Conservation (phyloP, 2,113 vertebrate species). For the Tetrax tetrax region DNA sequence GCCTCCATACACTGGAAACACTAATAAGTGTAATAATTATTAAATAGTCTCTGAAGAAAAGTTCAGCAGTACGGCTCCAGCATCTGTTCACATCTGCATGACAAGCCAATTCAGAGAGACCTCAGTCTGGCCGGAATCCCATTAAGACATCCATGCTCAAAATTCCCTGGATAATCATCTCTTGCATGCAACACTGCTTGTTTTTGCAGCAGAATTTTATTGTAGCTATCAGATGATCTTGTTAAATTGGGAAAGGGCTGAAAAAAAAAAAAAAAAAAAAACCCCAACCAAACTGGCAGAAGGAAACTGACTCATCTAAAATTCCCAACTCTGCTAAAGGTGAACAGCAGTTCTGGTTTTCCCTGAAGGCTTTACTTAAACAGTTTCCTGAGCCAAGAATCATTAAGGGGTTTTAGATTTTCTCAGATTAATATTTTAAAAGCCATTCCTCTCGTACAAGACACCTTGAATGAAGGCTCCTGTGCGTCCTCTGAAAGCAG, state of each 20-base stretch:
- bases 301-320: not conserved
- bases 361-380: not conserved
- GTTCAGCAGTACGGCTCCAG: not conserved
- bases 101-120: not conserved
- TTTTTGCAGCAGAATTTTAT: not conserved
- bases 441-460: not conserved
- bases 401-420: not conserved
- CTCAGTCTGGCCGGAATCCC: not conserved
- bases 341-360: not conserved
- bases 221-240: not conserved
- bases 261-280: not conserved
- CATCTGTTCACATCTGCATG: not conserved
- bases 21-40: not conserved
- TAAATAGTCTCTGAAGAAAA: not conserved
- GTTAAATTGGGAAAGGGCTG: not conserved
- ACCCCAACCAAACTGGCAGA: not conserved
- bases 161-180: not conserved
- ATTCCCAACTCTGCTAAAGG: conserved; percentile 37
- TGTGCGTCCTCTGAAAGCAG: not conserved
- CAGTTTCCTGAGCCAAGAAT: not conserved
- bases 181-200: not conserved
- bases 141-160: not conserved
- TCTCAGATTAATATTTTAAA: not conserved
- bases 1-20: fast-evolving
- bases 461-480: not conserved